Base-by-base conservation (phyloP, 2,797 vertebrate genomes). In the Lepus oiostolus region DNA sequence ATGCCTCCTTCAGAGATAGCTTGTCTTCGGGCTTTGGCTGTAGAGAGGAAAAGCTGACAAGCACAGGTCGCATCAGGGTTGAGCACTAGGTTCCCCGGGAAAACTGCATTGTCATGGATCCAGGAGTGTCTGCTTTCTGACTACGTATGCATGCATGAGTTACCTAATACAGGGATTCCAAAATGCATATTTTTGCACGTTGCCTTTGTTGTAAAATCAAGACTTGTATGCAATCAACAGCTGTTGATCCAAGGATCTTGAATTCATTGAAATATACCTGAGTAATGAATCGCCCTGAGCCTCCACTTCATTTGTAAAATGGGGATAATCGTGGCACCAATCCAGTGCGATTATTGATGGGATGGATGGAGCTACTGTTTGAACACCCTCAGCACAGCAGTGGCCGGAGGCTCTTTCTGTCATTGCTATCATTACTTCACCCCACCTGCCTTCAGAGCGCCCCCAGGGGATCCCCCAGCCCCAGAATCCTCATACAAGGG, bases 401-500 rank as follows among this genome's bases (percentile, higher is more conserved):
- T 35, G 68, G 35, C 9, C 8, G 7, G 6, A 80, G 85, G 54
- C 52, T 70, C 5, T 7, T 14, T 28, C 1, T 70, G 28, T n/a
- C 28, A 0, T 2, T 28, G 26, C 19, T 24, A 2, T 58, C 2
- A 4, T 38, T 10, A 67, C 52, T 14, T 2, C 3, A 10, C 2
- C 4, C 24, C 7, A 5, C 65, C 6, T 30, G 12, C 71, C 54
- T 85, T 67, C 47, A 22, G 80, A 68, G 58, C 62, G 35, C 32
- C 30, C 28, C 50, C n/a, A 63, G 79, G n/a, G 10, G 58, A 16
- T 28, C 14, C 26, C 62, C 90, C 58, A 47, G 82, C 47, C 19
- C 63, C 42, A 67, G n/a, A 24, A 30, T 67, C 74, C 58, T 12
- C 32, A 62, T 9, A 17, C 7, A 9, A 62, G 30, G 54, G 42